phyloP scores from a whole-genome alignment of 2,113 vertebrate genomes.

The Pseudopodoces humilis region DNA sequence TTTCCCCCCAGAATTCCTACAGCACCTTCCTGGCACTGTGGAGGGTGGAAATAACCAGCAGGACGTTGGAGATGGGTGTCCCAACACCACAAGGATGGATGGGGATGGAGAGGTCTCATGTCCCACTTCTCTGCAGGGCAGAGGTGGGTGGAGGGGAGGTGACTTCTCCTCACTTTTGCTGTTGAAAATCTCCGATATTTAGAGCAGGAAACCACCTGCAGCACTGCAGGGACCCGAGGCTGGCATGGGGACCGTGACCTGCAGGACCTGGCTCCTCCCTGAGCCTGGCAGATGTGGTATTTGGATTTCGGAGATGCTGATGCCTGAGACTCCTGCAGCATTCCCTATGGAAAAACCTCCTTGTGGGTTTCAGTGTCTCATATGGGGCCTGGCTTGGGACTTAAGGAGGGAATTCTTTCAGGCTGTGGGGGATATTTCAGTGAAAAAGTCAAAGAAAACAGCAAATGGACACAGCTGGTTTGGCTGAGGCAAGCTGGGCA shows the following conservation, averaged over 20 bases:
- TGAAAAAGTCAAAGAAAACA: not conserved
- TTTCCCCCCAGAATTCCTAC: not conserved
- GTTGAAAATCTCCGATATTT: not conserved
- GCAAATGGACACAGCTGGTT: not conserved
- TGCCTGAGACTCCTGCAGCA: not conserved
- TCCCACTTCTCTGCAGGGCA: not conserved
- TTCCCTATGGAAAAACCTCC: not conserved
- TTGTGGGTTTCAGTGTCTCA: not conserved
- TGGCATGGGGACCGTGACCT: rapidly evolving
- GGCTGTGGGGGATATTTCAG: not conserved
- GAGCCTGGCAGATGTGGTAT: not conserved
- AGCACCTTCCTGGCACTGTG: not conserved
- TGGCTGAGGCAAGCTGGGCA: not conserved
- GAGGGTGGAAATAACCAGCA: not conserved
- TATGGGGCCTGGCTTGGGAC: not conserved
- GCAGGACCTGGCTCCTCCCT: not conserved
- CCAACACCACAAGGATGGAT: not conserved
- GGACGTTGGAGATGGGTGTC: not conserved
- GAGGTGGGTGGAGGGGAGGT: not conserved
- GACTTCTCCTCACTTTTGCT: not conserved
- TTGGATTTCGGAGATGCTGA: not conserved
- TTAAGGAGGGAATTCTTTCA: not conserved
- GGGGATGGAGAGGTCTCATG: not conserved
- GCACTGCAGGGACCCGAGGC: not conserved
- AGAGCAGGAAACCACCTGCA: not conserved